Conservation (phyloP, 1,140 invertebrate species). For the Propsilocerus akamusi region DNA sequence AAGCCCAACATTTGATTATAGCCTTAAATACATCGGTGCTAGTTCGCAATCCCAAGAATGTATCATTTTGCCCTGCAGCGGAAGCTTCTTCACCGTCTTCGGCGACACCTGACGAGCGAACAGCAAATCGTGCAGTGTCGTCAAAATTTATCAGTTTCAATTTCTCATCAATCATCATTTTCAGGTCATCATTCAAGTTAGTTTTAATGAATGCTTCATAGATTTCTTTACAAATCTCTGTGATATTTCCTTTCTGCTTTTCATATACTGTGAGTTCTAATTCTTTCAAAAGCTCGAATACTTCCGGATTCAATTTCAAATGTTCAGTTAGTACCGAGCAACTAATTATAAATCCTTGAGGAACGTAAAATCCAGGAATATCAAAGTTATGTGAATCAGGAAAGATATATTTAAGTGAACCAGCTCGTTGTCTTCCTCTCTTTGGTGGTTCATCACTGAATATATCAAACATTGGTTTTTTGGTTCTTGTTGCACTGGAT, state of each 20-base stretch:
- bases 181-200: slow-evolving; percentile 17
- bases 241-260: slow-evolving; percentile 17
- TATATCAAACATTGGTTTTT: slow-evolving; percentile 3
- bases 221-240: slow-evolving; percentile 20
- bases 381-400: neutral
- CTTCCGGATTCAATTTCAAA: slow-evolving; percentile 20
- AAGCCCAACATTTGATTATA: slow-evolving; percentile 58
- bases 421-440: slow-evolving; percentile 5
- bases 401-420: slow-evolving; percentile 1
- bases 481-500: slow-evolving; percentile 25
- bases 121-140: slow-evolving; percentile 22
- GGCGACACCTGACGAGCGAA: slow-evolving; percentile 39
- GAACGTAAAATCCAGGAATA: slow-evolving; percentile 25
- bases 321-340: slow-evolving; percentile 32
- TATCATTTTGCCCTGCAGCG: slow-evolving; percentile 70
- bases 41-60: slow-evolving; percentile 41
- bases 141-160: slow-evolving; percentile 6
- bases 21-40: slow-evolving; percentile 32
- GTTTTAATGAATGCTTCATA: slow-evolving; percentile 20
- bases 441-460: slow-evolving; percentile 9
- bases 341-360: slow-evolving; percentile 40
- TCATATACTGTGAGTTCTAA: slow-evolving; percentile 18
- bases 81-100: slow-evolving; percentile 63
- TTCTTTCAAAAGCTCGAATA: slow-evolving; percentile 22
- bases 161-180: slow-evolving; percentile 14